Evolutionary conservation across 2,888 invertebrate species (phyloP), one percentile per base, ranked within the genome.

Genomic region (Chrysotoxum bicinctum): DNA sequence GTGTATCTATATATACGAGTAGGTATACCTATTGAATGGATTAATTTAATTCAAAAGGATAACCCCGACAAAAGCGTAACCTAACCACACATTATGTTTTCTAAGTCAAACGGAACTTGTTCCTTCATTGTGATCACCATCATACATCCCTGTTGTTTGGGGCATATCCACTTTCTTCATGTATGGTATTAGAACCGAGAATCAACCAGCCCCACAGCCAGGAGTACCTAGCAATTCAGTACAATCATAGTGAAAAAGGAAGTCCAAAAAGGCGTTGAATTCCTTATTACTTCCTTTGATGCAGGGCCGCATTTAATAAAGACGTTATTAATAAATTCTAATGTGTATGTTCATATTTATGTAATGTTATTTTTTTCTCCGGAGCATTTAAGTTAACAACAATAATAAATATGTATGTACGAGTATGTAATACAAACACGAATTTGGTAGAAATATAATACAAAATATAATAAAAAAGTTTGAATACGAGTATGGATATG

Each of bases 41-140:
- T 77, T 81, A 85, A 85, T 85, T 85, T 85, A 81, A 85, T 85
- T 81, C 76, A 69, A 58, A 80, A 72, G 76, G 80, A 85, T 85
- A 77, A 84, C 58, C 76, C 77, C 76, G 64, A 85, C 81, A 85
- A 85, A 85, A 85, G 85, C 85, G 85, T 85, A 81, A 85, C 85
- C 85, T 81, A 81, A 85, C 85, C 85, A 81, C 85, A 85, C 85
- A 85, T 85, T 85, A 85, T 85, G 81, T 81, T 85, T 85, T 73
- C 81, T 69, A 85, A 85, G 85, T 85, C 85, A 85, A 85, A 81
- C 81, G 76, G 73, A 85, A 81, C 81, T 85, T 85, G 85, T 81
- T 85, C 85, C 69, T 85, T 73, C 73, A 77, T 64, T 77, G 81
- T 81, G 85, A 85, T 73, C 80, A 77, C 76, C 77, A 81, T 52